Evolutionary conservation across 2,797 vertebrate species (phyloP).

Genomic region (Botia almorhae): DNA sequence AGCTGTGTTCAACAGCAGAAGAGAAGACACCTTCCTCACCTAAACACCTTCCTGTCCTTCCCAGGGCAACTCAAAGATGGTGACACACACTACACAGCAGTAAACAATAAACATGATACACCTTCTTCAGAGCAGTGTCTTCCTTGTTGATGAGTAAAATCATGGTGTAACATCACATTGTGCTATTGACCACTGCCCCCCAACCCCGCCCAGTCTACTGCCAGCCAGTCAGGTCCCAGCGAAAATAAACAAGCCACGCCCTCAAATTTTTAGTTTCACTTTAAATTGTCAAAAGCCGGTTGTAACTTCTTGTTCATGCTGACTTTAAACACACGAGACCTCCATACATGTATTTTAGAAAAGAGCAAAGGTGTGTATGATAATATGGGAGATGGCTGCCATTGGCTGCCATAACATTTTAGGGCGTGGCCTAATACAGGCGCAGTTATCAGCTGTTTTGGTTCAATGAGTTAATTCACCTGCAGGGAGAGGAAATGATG

Average conservation of each 20-base stretch:
- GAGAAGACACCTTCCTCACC: conserved; percentile 29
- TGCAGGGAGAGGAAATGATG: conserved; percentile 7
- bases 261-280: no score
- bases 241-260: no score
- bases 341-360: neutral
- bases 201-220: no score
- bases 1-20: conserved; percentile 24
- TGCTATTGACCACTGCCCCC: no score
- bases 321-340: neutral
- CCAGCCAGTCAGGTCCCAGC: no score
- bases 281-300: neutral
- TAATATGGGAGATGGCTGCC: neutral
- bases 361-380: neutral
- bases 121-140: neutral
- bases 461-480: neutral
- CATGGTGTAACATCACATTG: no score
- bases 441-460: neutral
- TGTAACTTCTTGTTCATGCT: no score
- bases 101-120: neutral
- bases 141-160: no score
- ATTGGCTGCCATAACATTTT: neutral
- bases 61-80: conserved; percentile 18
- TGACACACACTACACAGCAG: conserved; percentile 22
- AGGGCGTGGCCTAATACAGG: neutral
- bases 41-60: conserved; percentile 35